A percentile compares a stretch with the other conserved stretches of the same genome.
Evolutionary conservation across 2,113 vertebrate genomes (phyloP).

Genomic region (Hemibates koningsi): DNA sequence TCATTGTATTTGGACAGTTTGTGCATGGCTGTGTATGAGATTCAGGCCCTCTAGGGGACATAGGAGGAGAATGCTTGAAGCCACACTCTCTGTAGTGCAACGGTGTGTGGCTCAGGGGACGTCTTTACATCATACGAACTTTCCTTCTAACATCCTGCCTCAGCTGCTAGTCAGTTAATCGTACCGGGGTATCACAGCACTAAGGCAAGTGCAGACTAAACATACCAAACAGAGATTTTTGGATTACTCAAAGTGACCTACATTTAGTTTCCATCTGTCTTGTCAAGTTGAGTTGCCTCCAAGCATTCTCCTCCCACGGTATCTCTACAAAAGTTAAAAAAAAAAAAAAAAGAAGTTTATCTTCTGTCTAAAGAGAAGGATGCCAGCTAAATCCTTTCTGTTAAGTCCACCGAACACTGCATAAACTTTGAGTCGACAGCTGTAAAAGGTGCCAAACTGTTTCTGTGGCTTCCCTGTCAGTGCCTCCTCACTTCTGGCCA

Average conservation of each 20-base stretch:
- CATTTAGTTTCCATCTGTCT: neutral
- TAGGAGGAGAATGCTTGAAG: slow-evolving; percentile 47
- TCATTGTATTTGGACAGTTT: neutral
- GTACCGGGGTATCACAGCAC: neutral
- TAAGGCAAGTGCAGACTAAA: neutral
- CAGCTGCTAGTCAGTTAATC: neutral
- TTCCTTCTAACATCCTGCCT: neutral
- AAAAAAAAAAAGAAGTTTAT: neutral
- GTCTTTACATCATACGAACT: neutral
- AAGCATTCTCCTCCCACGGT: slow-evolving; percentile 35
- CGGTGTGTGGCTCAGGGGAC: neutral
- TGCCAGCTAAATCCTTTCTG: neutral
- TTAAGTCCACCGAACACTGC: slow-evolving; percentile 44
- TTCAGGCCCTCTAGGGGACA: neutral
- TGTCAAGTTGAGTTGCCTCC: neutral
- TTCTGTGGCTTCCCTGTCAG: neutral
- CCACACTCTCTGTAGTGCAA: neutral
- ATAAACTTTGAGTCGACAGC: neutral
- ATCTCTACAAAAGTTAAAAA: neutral
- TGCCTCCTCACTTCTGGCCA: neutral
- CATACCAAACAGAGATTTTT: neutral
- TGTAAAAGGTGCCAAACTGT: neutral
- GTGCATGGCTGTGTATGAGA: neutral
- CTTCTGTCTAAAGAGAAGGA: neutral
- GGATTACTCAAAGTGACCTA: neutral